Conservation (phyloP, 2,113 vertebrate species). For the Alaudala cheleensis region DNA sequence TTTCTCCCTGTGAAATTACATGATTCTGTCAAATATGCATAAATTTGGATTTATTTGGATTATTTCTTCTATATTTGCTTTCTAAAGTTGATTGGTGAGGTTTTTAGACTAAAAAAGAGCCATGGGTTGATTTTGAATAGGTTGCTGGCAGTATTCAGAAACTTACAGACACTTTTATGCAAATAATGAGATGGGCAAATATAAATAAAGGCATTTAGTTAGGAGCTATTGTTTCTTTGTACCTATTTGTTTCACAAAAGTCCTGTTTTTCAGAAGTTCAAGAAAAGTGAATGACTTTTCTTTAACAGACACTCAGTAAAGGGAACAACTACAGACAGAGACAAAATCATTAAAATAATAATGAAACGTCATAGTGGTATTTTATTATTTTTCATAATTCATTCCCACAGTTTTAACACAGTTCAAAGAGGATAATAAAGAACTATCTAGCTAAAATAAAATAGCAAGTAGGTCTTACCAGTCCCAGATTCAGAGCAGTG, state of each 20-base stretch:
- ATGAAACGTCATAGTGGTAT: neutral
- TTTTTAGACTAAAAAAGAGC: neutral
- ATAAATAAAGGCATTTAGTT: neutral
- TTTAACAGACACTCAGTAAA: neutral
- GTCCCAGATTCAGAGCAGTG: neutral
- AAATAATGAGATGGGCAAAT: neutral
- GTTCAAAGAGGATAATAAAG: neutral
- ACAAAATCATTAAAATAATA: neutral
- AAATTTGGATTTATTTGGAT: neutral
- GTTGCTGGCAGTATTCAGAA: neutral
- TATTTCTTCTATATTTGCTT: neutral
- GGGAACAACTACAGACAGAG: neutral
- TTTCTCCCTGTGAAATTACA: neutral
- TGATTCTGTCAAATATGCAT: neutral
- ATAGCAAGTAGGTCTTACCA: neutral
- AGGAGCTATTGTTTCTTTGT: neutral
- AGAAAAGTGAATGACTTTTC: neutral
- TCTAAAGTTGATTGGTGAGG: neutral
- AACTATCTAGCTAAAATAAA: neutral
- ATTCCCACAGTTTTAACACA: neutral
- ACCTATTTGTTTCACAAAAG: neutral
- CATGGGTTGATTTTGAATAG: neutral
- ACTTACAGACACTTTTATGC: neutral
- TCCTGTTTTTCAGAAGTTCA: neutral
- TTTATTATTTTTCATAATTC: neutral